Base-by-base conservation (phyloP, 2,888 invertebrate genomes). In the Drosophila aldrichi region DNA sequence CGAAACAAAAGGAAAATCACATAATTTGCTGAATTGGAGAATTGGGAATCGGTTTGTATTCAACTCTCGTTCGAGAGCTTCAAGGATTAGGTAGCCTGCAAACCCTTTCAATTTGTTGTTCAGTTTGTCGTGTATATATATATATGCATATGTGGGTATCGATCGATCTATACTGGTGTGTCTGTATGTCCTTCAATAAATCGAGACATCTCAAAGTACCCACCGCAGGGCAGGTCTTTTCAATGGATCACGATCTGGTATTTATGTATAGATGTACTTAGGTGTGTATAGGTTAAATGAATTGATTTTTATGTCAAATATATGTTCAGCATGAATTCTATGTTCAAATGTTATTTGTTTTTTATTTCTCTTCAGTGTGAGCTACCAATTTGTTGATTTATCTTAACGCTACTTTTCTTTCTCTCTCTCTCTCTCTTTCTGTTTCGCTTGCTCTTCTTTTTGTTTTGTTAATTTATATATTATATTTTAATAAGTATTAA, bases 401-500 rank as follows among this genome's bases (percentile, higher is more conserved):
- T 70, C 88, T 82, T 85, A 87, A 87, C 77, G 65, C 77, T 81
- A 83, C 67, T 70, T 63, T 63, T 22, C n/a, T 48, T 43, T 56
- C 41, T 56, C 58, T 51, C 41, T 44, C 36, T 52, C 48, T 9
- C n/a, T 25, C 25, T 48, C n/a, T 29, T 48, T 29, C 48, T 6
- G 48, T 18, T 48, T 48, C 32, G 48, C 48, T 48, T 48, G 22
- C 22, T 22, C 14, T 44, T 22, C 6, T 3, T 63, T 64, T 71
- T 56, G 57, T 72, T 68, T 77, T 52, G 64, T 74, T 74, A 61
- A 74, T 49, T 48, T 36, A 32, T 48, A 48, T 48, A 48, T 48
- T 48, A 32, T 49, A 71, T 66, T 87, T 88, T 78, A 83, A 88
- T 88, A 80, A 79, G 86, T 76, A 80, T 86, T 88, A 86, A 86